A percentile compares a stretch with the other conserved stretches of the same genome.
phyloP scores from a whole-genome alignment of 1,140 invertebrate species.

The Brevipalpus yothersi region DNA sequence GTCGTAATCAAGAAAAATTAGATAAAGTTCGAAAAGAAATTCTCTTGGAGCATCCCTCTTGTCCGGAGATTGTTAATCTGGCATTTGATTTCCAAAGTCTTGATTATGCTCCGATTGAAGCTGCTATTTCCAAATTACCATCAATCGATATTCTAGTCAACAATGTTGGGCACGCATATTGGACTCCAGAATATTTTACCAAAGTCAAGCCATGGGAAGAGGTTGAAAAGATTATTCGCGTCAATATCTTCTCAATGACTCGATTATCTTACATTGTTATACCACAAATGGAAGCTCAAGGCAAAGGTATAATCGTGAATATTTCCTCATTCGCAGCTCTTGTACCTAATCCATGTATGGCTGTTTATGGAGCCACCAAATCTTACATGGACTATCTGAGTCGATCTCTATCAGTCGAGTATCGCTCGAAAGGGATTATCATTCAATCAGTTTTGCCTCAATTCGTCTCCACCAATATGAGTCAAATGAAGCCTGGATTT shows the following conservation, averaged over 20 bases:
- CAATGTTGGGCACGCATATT: slow-evolving; percentile 10
- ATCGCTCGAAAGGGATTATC: slow-evolving; percentile 43
- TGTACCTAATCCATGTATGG: slow-evolving; percentile 53
- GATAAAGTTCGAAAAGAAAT: slow-evolving; percentile 44
- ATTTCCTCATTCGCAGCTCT: slow-evolving; percentile 57
- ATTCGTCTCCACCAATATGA: slow-evolving; percentile 80
- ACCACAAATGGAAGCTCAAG: slow-evolving; percentile 63
- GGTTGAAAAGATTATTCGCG: slow-evolving; percentile 9
- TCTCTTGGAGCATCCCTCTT: neutral
- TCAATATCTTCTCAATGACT: slow-evolving; percentile 9
- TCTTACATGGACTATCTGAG: slow-evolving; percentile 65
- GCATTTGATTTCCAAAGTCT: slow-evolving; percentile 8
- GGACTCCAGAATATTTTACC: slow-evolving; percentile 9
- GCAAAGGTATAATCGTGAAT: slow-evolving; percentile 70
- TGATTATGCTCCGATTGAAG: slow-evolving; percentile 6
- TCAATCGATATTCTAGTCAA: slow-evolving; percentile 8
- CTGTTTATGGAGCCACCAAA: slow-evolving; percentile 71
- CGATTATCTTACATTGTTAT: slow-evolving; percentile 56
- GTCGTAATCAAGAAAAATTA: slow-evolving; percentile 46
- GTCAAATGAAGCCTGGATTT: slow-evolving; percentile 50
- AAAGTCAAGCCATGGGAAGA: slow-evolving; percentile 2
- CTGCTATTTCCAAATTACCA: slow-evolving; percentile 18
- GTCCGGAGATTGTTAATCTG: slow-evolving; percentile 1
- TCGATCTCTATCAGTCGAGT: slow-evolving; percentile 49
- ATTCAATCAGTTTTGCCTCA: slow-evolving; percentile 53